phyloP scores from a whole-genome alignment of 2,888 invertebrate genomes.

The Caenorhabditis angaria region DNA sequence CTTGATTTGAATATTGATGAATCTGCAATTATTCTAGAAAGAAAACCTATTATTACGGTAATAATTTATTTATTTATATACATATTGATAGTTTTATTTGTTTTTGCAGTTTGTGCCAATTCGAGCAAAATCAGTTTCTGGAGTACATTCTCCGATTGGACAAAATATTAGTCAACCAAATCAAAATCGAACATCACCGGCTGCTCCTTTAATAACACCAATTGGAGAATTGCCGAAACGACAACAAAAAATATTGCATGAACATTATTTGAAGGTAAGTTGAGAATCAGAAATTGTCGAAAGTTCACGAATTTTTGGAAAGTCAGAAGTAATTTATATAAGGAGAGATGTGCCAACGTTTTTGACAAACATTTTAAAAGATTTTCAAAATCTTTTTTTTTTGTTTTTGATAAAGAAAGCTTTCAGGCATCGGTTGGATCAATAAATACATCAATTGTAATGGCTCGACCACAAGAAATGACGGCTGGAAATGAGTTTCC shows the following conservation, averaged over 20 bases:
- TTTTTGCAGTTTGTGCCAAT: neutral
- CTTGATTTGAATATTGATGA: constrained; percentile 40
- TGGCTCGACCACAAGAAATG: constrained; percentile 56
- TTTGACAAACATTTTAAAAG: no score
- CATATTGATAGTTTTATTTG: neutral
- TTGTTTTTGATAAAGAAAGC: no score
- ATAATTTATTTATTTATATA: neutral
- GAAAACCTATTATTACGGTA: constrained; percentile 18
- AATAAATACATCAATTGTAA: constrained; percentile 47
- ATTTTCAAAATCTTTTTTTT: no score
- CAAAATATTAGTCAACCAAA: no score
- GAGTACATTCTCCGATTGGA: constrained; percentile 16
- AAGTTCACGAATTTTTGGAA: neutral
- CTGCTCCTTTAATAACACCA: neutral
- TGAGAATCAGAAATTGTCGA: no score
- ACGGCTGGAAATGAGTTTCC: constrained; percentile 58
- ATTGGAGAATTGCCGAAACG: constrained; percentile 8
- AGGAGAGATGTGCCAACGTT: no score
- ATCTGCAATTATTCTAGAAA: constrained; percentile 19
- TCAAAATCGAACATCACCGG: constrained; percentile 1
- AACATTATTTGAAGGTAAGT: constrained; percentile 23
- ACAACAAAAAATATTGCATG: constrained; percentile 15
- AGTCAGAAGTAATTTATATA: neutral
- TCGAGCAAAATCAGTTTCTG: constrained; percentile 8
- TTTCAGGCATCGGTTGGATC: constrained; percentile 41